Conservation (phyloP, 1,140 invertebrate genomes). For the Zaprionus inermis region DNA sequence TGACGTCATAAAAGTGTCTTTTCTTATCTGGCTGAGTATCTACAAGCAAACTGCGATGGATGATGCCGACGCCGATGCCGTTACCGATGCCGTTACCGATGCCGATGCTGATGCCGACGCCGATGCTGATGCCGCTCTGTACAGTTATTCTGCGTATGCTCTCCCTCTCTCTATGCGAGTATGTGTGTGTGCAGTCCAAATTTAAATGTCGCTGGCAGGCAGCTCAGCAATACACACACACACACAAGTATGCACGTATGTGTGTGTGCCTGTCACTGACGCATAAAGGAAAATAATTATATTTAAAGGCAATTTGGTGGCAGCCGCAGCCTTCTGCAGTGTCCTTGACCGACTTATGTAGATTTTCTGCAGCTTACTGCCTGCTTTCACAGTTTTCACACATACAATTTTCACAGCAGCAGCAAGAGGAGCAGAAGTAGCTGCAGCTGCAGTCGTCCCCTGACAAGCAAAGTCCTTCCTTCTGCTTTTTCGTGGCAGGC, state of each 20-base stretch:
- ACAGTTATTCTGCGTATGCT: conserved; percentile 44
- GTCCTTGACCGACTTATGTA: conserved; percentile 81
- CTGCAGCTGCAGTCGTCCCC: conserved; percentile 22
- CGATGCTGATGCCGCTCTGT: conserved; percentile 28
- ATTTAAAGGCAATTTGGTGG: conserved; percentile 83
- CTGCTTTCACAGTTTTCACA: conserved; percentile 61
- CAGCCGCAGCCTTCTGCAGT: conserved; percentile 73
- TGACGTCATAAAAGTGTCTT: conserved; percentile 82
- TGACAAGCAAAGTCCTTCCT: conserved; percentile 6
- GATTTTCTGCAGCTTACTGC: conserved; percentile 66
- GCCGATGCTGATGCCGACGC: conserved; percentile 30
- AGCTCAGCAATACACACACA: conserved; percentile 23
- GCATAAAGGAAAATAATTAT: conserved; percentile 81
- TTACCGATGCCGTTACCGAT: conserved; percentile 11
- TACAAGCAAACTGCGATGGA: conserved; percentile 64
- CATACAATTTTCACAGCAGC: conserved; percentile 19
- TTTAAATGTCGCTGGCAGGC: conserved; percentile 74
- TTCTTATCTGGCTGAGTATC: conserved; percentile 77
- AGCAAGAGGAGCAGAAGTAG: background rate
- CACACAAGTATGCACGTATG: background rate
- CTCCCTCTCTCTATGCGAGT: conserved; percentile 20
- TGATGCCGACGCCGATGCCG: conserved; percentile 45
- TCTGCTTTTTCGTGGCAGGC: background rate
- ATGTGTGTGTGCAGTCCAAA: conserved; percentile 62
- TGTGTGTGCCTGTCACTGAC: conserved; percentile 65